Evolutionary conservation across 1,140 invertebrate species (phyloP), one percentile per base, ranked within the genome.

Genomic region (Stegodyphus mimosarum): DNA sequence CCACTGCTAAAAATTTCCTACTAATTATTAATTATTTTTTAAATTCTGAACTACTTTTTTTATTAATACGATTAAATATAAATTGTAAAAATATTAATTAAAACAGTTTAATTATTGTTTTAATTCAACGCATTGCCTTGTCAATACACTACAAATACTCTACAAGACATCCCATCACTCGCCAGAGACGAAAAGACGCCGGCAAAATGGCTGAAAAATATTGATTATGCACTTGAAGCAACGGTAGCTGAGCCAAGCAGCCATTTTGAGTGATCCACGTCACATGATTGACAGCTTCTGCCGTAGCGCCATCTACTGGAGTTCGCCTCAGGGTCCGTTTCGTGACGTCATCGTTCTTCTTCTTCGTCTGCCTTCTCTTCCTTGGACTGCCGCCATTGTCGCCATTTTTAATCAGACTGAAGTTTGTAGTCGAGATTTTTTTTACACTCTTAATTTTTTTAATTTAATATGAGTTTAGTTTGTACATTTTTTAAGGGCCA

Each of bases 261-360:
- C 83, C 74, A 77, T 86, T 86, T 86, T 86, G 83, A 86, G 83
- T 86, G 83, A 86, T 86, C 83, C 83, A 86, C 83, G 83, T 86
- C 83, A 86, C 83, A 78, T 77, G 83, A 86, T 86, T 86, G 83
- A 86, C 83, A 86, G 83, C 83, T 86, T 78, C 83, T 77, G 66
- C 74, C 83, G 51, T 75, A 86, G 83, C 83, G 83, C 83, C 83
- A 48, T 77, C 83, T 86, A 48, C 18, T 53, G 74, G 33, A 17
- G 51, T 71, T 64, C 69, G 74, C 83, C 83, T 86, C 17, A 77
- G 74, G 74, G 74, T 86, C 83, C 83, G 74, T 72, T 86, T 77
- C 67, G 55, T 86, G 83, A 86, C 83, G 83, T 86, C 83, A 86
- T 67, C 66, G 17, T 55, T 72, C 64, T 70, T 86, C 69, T 78